Evolutionary conservation across 2,113 vertebrate genomes (phyloP).

Genomic region (Petromus typicus): DNA sequence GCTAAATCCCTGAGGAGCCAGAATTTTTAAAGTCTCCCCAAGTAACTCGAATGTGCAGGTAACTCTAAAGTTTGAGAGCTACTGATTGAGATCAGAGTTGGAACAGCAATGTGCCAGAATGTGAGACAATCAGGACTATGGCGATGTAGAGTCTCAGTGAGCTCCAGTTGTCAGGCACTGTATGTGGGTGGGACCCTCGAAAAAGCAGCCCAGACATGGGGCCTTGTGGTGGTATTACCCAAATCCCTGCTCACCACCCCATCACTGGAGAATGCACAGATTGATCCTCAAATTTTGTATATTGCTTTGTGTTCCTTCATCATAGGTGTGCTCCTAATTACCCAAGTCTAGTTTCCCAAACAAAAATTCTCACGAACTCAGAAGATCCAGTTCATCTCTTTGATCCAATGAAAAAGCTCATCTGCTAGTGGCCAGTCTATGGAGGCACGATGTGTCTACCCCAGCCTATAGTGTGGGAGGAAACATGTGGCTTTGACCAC

Average conservation of each 20-base stretch:
- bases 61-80: not conserved
- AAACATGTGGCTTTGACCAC: not conserved
- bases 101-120: not conserved
- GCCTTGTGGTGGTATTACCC: no score
- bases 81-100: not conserved
- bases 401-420: not conserved
- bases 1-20: no score
- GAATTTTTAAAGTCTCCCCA: not conserved
- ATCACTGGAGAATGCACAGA: not conserved
- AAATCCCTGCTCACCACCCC: no score
- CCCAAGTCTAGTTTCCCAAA: not conserved
- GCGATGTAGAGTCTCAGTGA: not conserved
- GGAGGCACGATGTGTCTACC: not conserved
- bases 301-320: not conserved
- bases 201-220: not conserved
- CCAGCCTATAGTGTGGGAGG: not conserved
- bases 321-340: not conserved
- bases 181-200: not conserved
- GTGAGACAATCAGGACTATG: not conserved
- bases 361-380: not conserved
- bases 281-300: not conserved
- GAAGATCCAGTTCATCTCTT: not conserved
- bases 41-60: not conserved
- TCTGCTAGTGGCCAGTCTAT: not conserved
- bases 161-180: accelerated